Evolutionary conservation across 2,888 invertebrate species (phyloP).

Genomic region (Tipula lateralis): DNA sequence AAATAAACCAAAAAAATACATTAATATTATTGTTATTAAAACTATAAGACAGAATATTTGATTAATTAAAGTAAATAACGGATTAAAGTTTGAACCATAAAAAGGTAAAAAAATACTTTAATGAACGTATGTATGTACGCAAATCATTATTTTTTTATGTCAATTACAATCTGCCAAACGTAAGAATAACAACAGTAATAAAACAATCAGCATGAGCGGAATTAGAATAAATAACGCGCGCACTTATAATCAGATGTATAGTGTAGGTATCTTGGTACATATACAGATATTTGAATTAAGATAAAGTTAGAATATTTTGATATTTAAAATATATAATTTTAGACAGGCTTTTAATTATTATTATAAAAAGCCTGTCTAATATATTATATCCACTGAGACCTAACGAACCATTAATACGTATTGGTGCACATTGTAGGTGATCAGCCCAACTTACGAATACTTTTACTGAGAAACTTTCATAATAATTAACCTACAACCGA

Average conservation of each 20-base stretch:
- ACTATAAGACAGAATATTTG: slow-evolving; percentile 11
- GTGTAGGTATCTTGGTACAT: neutral
- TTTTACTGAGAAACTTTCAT: no score
- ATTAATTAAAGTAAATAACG: slow-evolving; percentile 24
- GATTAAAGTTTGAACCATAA: slow-evolving; percentile 9
- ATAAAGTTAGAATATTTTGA: no score
- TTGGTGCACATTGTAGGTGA: no score
- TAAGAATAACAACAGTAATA: neutral
- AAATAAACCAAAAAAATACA: neutral
- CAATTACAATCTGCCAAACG: neutral
- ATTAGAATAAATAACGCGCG: neutral
- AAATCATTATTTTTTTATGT: neutral
- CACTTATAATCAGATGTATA: neutral
- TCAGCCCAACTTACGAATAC: no score
- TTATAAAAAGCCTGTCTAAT: no score
- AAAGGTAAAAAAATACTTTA: neutral
- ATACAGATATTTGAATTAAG: neutral
- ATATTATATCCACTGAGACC: no score
- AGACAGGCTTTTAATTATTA: no score
- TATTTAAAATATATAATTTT: no score
- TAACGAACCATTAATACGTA: no score
- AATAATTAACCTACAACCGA: no score
- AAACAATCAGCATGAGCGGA: neutral
- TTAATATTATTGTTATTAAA: slow-evolving; percentile 19
- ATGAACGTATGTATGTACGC: neutral